Conservation (phyloP, 23 tunicate genomes). For the Aplidium turbinatum region DNA sequence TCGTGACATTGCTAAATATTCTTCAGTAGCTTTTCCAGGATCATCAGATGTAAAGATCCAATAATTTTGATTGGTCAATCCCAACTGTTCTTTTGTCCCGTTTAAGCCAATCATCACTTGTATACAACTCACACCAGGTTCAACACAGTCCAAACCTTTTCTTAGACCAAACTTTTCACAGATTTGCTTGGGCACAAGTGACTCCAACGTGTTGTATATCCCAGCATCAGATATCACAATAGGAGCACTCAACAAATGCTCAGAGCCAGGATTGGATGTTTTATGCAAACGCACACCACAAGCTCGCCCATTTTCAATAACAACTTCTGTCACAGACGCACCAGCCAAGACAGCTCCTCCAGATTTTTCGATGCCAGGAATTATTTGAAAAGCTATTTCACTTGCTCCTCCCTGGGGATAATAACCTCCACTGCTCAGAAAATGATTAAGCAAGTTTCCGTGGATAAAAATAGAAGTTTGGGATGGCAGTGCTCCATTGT, state of each 20-base stretch:
- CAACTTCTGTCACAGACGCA: slow-evolving; percentile 50
- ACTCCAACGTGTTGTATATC: slow-evolving; percentile 66
- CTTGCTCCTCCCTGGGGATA: slow-evolving; percentile 87
- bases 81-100: slow-evolving; percentile 64
- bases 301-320: slow-evolving; percentile 60
- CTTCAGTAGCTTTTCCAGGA: slow-evolving; percentile 25
- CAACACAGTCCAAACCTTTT: slow-evolving; percentile 8
- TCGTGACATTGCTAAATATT: slow-evolving; percentile 37
- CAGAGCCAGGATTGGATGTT: neutral
- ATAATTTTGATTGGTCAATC: slow-evolving; percentile 40
- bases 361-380: slow-evolving; percentile 69
- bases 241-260: slow-evolving; percentile 30
- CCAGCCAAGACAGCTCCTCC: slow-evolving; percentile 71
- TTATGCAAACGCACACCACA: slow-evolving; percentile 48
- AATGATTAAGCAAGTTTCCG: slow-evolving; percentile 74
- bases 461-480: slow-evolving; percentile 71
- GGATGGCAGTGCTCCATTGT: slow-evolving; percentile 59
- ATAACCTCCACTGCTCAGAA: slow-evolving; percentile 63
- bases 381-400: slow-evolving; percentile 84
- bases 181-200: slow-evolving; percentile 38
- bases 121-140: slow-evolving; percentile 49
- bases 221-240: slow-evolving; percentile 80
- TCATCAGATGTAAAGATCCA: slow-evolving; percentile 64
- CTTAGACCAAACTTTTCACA: slow-evolving; percentile 28
- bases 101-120: slow-evolving; percentile 81